A percentile compares a stretch with the other conserved stretches of the same genome.
These are phyloP conservation scores for Pediacus dermestoides DNA, from an alignment of 2,888 invertebrate species.

Conservation along the genomic window DNA sequence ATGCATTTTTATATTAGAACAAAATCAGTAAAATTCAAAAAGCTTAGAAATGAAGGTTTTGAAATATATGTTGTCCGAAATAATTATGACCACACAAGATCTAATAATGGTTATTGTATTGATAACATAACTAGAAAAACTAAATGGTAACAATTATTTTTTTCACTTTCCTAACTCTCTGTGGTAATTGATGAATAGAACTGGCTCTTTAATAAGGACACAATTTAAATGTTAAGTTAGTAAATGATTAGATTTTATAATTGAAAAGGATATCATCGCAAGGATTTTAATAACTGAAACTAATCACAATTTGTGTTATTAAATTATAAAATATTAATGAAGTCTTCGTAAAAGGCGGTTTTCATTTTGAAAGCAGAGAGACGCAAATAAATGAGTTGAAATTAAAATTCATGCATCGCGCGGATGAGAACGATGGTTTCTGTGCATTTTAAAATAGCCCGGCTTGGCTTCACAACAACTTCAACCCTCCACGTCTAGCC, in stretches of 20 bases:
- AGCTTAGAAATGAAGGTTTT: too few species aligned
- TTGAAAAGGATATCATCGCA: constrained; percentile 25
- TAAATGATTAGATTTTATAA: constrained; percentile 28
- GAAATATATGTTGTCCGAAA: too few species aligned
- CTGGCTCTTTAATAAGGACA: too few species aligned
- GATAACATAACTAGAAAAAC: too few species aligned
- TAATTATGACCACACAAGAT: too few species aligned
- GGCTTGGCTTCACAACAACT: constrained; percentile 12
- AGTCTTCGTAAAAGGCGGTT: constrained; percentile 32
- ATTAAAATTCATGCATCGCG: constrained; percentile 40
- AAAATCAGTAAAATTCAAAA: too few species aligned
- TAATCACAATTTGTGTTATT: constrained; percentile 34
- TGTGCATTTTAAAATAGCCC: constrained; percentile 33
- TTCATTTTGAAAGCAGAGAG: constrained; percentile 30
- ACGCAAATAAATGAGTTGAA: constrained; percentile 32
- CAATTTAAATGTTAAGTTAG: too few species aligned
- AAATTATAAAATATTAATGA: constrained; percentile 36
- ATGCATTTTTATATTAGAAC: too few species aligned
- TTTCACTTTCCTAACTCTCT: too few species aligned
- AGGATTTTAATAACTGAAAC: constrained; percentile 29
- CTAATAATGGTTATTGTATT: too few species aligned
- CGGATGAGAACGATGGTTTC: constrained; percentile 32
- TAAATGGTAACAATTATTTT: too few species aligned
- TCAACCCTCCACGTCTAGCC: constrained; percentile 13
- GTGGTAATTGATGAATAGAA: too few species aligned